Base-by-base conservation (phyloP, 2,888 invertebrate species). In the Homarus gammarus region DNA sequence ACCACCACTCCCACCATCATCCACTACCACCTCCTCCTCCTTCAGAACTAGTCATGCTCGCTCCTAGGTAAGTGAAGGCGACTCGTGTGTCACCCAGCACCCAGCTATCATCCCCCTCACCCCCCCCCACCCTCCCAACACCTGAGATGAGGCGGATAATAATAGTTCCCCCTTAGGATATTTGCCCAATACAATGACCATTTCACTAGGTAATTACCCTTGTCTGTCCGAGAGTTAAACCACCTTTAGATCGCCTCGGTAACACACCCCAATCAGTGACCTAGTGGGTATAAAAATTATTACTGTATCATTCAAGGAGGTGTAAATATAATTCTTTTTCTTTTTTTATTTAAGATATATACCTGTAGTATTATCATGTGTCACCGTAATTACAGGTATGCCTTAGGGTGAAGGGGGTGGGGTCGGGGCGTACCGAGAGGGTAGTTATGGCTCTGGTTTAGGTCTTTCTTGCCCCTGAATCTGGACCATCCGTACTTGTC, bases 311-410 rank as follows among this genome's bases (percentile, higher is more conserved):
- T 64, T 81, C 38, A 81, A 22, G 64, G n/a, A n/a, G 81, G 61
- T 61, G 81, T 61, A 81, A n/a, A 81, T 81, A 81, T 81, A 64
- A 81, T 81, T n/a, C n/a, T n/a, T n/a, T n/a, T n/a, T n/a, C n/a
- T n/a, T n/a, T n/a, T n/a, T n/a, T n/a, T n/a, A n/a, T n/a, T 61
- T 81, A 64, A 56, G 56, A 81, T 81, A 64, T 81, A 81, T 81
- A 64, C 81, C 38, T 64, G 38, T 40, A 33, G 36, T 61, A 81
- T 81, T 81, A 81, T 81, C 81, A 81, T 64, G 38, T 81, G 81
- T 81, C 81, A 61, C 56, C 56, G 64, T 81, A 33, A 81, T 81
- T 81, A 81, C 81, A 64, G n/a, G n/a, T 15, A n/a, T 2, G 36
- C 18, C 61, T 38, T 38, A 81, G 5, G 81, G 38, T 8, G 64